Base-by-base conservation (phyloP, 2,113 vertebrate species). In the Phrynocephalus versicolor region DNA sequence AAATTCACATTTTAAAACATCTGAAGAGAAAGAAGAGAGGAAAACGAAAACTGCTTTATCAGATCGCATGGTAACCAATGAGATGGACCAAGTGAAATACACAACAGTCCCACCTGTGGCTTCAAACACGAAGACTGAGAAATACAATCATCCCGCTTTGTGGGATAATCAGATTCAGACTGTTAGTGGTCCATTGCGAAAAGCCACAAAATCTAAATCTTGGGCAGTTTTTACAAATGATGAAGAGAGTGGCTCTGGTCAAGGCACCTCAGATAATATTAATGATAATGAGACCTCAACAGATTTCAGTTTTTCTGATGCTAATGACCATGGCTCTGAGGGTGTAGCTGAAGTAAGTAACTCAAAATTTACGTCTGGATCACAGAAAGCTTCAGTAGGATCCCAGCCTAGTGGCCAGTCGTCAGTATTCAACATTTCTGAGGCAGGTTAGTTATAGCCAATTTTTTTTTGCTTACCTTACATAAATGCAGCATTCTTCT, bases 261-360 rank as follows among this genome's bases (percentile, higher is more conserved):
- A 97, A 94, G 96, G 95, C 88, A 89, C 94, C 51, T 95, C 96
- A 87, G 98, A 98, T 90, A 96, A 95, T 94, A 96, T 97, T 92
- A 98, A 96, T n/a, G 98, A 99, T 96, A 99, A 98, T 1, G 98
- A 99, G 95, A 98, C 97, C 1, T 98, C 98, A 86, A 98, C 98
- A 92, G 98, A 98, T 97, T 98, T 99, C 97, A 98, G 96, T 97
- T 98, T 98, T 93, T 95, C 98, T 88, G 97, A 98, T 82, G 94
- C 92, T 89, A 96, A 95, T 79, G 97, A 97, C 89, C 97, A 89
- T 94, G 97, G 97, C 89, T 92, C 94, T 90, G 96, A 97, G 91
- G 95, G 95, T 94, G 92, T 97, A 91, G 93, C 94, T 91, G 97
- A 97, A 91, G 96, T 95, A 98, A 98, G 97, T 97, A 98, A 98